Base-by-base conservation (phyloP, 2,113 vertebrate genomes). In the Oryzias melastigma region DNA sequence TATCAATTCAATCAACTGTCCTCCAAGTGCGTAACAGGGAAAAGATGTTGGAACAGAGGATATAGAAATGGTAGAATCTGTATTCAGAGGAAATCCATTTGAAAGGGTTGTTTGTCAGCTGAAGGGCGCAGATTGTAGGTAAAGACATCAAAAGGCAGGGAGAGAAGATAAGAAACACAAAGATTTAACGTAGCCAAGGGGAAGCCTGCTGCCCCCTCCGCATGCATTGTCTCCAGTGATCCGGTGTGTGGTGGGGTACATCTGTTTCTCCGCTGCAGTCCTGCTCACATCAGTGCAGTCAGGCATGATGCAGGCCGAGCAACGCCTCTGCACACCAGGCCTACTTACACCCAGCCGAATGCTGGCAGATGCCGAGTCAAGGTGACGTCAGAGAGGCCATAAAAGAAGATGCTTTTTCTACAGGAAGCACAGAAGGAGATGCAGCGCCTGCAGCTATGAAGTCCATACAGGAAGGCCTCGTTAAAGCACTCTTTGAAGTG, bases 161-260 rank as follows among this genome's bases (percentile, higher is more conserved):
- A 55, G 78, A 63, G 65, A n/a, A 84, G 87, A 87, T 87, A 82
- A 89, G 76, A 80, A 51, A 59, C 81, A 77, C 78, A 74, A 75
- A 57, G 66, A 69, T 86, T 89, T 85, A 85, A 70, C 81, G 62
- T 91, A 86, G 88, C 89, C 91, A 89, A 82, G 77, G 90, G 87
- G 73, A 71, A 77, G 62, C 65, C 80, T 72, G 85, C 71, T 50
- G 65, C 54, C 66, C 52, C 53, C 87, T 81, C 77, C 73, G 68
- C 59, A 64, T 69, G 75, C 64, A 84, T 89, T 89, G 85, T 90
- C 79, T 55, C 45, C 66, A 59, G 58, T 68, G 75, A 76, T 54
- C 63, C 46, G 18, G 71, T 50, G 52, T 65, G 69, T 66, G 72
- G 58, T 7, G 55, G 71, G 67, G 52, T 14, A 25, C 75, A 51